Evolutionary conservation across 2,888 invertebrate genomes (phyloP).

Genomic region (Diarsia brunnea): DNA sequence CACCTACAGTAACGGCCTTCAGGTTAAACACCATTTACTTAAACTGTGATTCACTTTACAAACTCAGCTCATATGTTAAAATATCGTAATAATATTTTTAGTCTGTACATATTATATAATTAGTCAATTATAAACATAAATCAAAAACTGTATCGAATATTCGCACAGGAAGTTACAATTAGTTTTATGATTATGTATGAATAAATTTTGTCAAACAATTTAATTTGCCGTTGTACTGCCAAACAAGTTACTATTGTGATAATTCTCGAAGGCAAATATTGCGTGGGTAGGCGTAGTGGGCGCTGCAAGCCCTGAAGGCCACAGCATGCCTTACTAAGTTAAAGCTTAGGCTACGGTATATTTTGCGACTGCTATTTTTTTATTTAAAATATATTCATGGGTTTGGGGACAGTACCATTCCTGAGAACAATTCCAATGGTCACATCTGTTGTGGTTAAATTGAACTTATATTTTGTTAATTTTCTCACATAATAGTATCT

Average conservation of each 20-base stretch:
- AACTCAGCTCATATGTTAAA: slow-evolving; percentile 82
- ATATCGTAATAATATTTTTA: slow-evolving; percentile 70
- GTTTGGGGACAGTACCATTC: slow-evolving; percentile 24
- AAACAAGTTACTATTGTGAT: slow-evolving; percentile 59
- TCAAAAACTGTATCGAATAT: slow-evolving; percentile 73
- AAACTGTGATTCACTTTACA: slow-evolving; percentile 88
- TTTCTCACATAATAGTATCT: slow-evolving; percentile 24
- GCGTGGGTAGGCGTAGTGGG: slow-evolving; percentile 26
- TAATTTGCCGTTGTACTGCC: slow-evolving; percentile 67
- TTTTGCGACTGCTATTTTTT: slow-evolving; percentile 30
- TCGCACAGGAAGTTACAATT: slow-evolving; percentile 72
- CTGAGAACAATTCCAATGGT: slow-evolving; percentile 26
- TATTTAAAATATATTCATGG: slow-evolving; percentile 19
- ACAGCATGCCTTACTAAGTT: slow-evolving; percentile 35
- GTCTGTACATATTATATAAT: slow-evolving; percentile 74
- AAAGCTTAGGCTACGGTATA: slow-evolving; percentile 15
- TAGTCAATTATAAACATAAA: slow-evolving; percentile 77
- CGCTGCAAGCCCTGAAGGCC: slow-evolving; percentile 6
- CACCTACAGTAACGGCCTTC: slow-evolving; percentile 83
- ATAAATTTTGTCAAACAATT: slow-evolving; percentile 62
- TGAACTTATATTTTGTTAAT: slow-evolving; percentile 30
- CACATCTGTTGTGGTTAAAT: slow-evolving; percentile 17
- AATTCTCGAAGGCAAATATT: slow-evolving; percentile 49
- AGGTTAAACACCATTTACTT: slow-evolving; percentile 84
- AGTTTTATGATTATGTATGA: slow-evolving; percentile 70